Percentiles rank a stretch among this genome's conserved stretches.
Conservation (phyloP, 2,113 vertebrate genomes). For the Channa maculata region DNA sequence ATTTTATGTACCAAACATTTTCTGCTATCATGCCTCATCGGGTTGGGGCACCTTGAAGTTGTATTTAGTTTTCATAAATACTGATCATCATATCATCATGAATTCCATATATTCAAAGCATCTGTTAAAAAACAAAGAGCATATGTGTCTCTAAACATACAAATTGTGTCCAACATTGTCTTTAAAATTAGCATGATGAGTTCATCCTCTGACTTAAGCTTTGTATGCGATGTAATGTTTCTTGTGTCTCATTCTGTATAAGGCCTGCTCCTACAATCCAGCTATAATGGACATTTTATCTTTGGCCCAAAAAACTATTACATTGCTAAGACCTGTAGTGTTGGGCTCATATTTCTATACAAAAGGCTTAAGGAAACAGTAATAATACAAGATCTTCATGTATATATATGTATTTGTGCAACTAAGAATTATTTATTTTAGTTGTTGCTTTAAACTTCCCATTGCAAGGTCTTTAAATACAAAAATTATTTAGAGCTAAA, state of each 20-base stretch:
- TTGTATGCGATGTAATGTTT: conserved; percentile 44
- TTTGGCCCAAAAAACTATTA: conserved; percentile 16
- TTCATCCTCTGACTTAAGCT: not conserved
- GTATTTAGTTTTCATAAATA: too few species aligned
- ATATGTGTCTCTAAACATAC: not conserved
- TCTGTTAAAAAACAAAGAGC: too few species aligned
- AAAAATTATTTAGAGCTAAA: not conserved
- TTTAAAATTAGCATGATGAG: too few species aligned
- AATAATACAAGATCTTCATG: too few species aligned
- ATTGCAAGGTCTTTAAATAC: not conserved
- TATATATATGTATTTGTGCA: too few species aligned
- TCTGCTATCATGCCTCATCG: too few species aligned
- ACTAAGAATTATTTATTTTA: too few species aligned
- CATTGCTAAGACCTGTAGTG: not conserved
- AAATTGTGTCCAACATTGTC: conserved; percentile 8
- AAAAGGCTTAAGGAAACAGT: not conserved
- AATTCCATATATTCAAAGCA: too few species aligned
- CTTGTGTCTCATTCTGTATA: conserved; percentile 29
- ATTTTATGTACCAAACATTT: too few species aligned
- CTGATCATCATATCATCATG: too few species aligned
- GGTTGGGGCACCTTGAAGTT: too few species aligned
- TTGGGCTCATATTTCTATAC: not conserved
- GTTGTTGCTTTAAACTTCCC: not conserved
- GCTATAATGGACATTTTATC: conserved; percentile 20
- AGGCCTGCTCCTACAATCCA: conserved; percentile 24